Evolutionary conservation across 2,888 invertebrate species (phyloP).

Genomic region (Tricholauxania praeusta): DNA sequence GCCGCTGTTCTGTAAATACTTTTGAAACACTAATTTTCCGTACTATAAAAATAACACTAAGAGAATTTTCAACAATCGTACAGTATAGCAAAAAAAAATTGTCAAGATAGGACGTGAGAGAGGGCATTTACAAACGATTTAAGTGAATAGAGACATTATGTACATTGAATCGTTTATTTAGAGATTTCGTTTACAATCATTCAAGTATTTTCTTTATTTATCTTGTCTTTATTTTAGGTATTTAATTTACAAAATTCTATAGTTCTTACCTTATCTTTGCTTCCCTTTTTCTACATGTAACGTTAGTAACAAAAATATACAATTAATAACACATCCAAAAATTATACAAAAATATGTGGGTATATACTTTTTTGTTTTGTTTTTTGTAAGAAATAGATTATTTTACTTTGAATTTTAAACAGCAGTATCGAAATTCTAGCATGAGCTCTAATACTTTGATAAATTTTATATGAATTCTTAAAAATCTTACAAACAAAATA

Average conservation of each 20-base stretch:
- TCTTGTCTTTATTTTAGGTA: background rate
- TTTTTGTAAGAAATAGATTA: background rate
- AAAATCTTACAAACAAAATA: constrained; percentile 3
- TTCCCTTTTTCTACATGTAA: constrained; percentile 83
- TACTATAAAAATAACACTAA: no score
- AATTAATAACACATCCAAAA: constrained; percentile 41
- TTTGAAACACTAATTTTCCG: no score
- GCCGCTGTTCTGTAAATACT: no score
- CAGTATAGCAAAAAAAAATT: background rate
- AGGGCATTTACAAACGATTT: background rate
- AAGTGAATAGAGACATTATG: background rate
- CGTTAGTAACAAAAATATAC: constrained; percentile 56
- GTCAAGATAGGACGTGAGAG: background rate
- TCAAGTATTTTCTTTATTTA: background rate
- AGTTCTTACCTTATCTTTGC: constrained; percentile 84
- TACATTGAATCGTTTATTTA: background rate
- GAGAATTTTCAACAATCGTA: no score
- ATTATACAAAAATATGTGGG: constrained; percentile 16
- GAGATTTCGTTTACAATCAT: background rate
- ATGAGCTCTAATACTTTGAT: background rate
- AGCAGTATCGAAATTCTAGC: background rate
- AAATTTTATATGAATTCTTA: background rate
- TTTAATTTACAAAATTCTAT: constrained; percentile 12
- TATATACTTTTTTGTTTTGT: constrained; percentile 4
- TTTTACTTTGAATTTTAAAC: background rate